Evolutionary conservation across 2,888 invertebrate genomes (phyloP).

Genomic region (Callyntrura sp.): DNA sequence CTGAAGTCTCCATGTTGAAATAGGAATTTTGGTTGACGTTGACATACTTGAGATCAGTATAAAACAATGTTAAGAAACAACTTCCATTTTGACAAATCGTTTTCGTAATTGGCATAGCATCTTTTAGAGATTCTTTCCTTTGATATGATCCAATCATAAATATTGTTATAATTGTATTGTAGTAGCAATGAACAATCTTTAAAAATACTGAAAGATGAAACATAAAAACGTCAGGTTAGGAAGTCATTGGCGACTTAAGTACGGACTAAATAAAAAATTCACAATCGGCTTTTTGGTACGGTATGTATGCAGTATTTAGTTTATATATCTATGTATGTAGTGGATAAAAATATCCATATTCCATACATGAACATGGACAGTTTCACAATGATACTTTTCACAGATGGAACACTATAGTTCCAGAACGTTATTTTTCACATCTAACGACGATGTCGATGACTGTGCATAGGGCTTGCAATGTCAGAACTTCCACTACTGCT

Average conservation of each 20-base stretch:
- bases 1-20: too few species aligned
- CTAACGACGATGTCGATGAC: neutral
- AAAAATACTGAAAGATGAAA: constrained; percentile 45
- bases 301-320: neutral
- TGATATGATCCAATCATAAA: neutral
- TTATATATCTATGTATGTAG: too few species aligned
- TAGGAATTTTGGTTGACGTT: too few species aligned
- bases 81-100: too few species aligned
- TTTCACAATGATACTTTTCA: neutral
- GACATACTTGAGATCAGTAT: too few species aligned
- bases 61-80: too few species aligned
- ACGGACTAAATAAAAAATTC: neutral
- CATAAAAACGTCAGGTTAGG: neutral
- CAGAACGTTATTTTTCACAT: neutral
- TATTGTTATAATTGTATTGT: neutral
- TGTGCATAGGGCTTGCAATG: neutral
- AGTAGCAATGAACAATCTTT: neutral
- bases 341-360: neutral
- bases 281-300: constrained; percentile 33
- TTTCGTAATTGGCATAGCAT: too few species aligned
- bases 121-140: neutral
- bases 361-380: neutral
- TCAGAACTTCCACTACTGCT: constrained; percentile 1
- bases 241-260: constrained; percentile 19
- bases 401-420: neutral